Evolutionary conservation across 2,888 invertebrate genomes (phyloP), one percentile per base, ranked within the genome.

Genomic region (Andrena fulva): DNA sequence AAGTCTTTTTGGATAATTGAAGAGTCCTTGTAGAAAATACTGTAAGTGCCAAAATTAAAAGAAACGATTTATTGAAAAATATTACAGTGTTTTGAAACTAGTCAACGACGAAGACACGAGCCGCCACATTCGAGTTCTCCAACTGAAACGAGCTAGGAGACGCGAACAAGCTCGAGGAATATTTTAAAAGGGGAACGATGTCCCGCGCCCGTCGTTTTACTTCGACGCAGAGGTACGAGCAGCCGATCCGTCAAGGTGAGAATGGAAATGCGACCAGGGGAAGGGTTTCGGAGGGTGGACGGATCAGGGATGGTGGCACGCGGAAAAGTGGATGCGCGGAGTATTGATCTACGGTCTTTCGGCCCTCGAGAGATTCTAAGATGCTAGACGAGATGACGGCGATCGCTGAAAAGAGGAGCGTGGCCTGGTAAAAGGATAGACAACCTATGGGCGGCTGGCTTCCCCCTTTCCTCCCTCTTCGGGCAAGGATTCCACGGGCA

Each of bases 311-410:
- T n/a, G 29, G 7, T 5, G 69, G 68, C 54, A 68, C 33, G 33
- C 12, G 29, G 54, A 72, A 67, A 69, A 54, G 31, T 59, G 60
- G 68, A 82, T 70, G 42, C 42, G 42, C 27, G 31, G 63, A 79
- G 80, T 85, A 85, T 85, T 80, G 85, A 85, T 85, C 82, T 60
- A 80, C 80, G 50, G 48, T 60, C 76, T 71, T 42, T 68, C 42
- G 27, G 59, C 31, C 63, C 59, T 54, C 56, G 24, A 50, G 27
- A 35, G 42, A 71, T 59, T 74, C 54, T 35, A 66, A 69, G 77
- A 74, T 60, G 69, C 35, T 42, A 16, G 64, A 72, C 16, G 50
- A 56, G 31, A 78, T 33, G 63, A 81, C 66, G 62, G 31, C 35
- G 33, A 66, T 71, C 54, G 66, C 31, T 67, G 59, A n/a, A 29